Base-by-base conservation (phyloP, 1,140 invertebrate species). In the Caerostris darwini region DNA sequence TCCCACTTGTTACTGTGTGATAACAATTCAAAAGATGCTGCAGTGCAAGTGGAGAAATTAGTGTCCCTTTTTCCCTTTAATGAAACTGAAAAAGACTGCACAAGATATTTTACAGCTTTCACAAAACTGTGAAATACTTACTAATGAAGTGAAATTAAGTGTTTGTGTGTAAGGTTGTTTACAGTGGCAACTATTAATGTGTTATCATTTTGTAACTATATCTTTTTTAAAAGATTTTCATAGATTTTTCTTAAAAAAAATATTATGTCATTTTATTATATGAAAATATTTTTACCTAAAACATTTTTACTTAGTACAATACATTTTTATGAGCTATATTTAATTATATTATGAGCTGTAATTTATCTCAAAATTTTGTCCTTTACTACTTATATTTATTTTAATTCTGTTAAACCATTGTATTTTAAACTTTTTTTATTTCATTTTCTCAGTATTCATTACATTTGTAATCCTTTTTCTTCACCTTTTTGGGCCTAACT, bases 1-100 rank as follows among this genome's bases (percentile, higher is more conserved):
- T 77, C 14, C 71, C 71, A 77, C 71, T 77, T 7, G 71, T 50
- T 10, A 50, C 34, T 77, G 71, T 77, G 71, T 77, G 71, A 57
- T 88, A 64, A 50, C 17, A 14, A 87, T n/a, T 87, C 12, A 7
- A n/a, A 50, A 87, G 2, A 50, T 14, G 19, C 10, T 58, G 54
- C 82, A 58, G 82, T 83, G 17, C 82, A 83, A 34, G 82, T 56
- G 82, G 82, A 77, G 34, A 77, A 53, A 77, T 77, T 77, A 77
- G 71, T 50, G 7, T 50, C n/a, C 71, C 71, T 19, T 77, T 67
- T 53, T 77, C 53, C n/a, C 71, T 50, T 12, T 10, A 50, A 12
- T 77, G 34, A 77, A 67, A 77, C 34, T 53, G 71, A 14, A 77
- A n/a, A 77, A 50, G 19, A 34, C 50, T 53, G 71, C 71, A 77